Base-by-base conservation (phyloP, 1,140 invertebrate genomes). In the Daktulosphaira vitifoliae region DNA sequence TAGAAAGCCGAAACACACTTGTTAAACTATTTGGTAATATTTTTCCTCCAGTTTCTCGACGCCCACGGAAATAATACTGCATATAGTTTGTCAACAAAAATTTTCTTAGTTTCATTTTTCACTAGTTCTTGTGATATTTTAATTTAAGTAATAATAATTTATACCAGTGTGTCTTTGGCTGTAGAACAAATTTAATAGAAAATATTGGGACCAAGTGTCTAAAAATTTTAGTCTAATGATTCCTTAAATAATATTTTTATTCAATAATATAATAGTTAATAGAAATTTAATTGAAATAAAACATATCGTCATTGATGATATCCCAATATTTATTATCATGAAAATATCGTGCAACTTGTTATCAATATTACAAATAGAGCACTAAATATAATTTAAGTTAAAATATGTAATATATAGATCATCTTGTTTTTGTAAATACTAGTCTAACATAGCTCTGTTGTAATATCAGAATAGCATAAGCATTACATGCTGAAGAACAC, bases 401-500 rank as follows among this genome's bases (percentile, higher is more conserved):
- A 26, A 59, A 44, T 9, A 8, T 59, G 53, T 44, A 59, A 23
- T 25, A 56, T 59, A 59, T 59, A 25, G 42, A 38, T 59, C 53
- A 59, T 59, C 42, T 44, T 59, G n/a, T 59, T 59, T 33, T 44
- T 44, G 53, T 59, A 44, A 11, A 59, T 59, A 56, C 53, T 56
- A 56, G 53, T 56, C 53, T 56, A 44, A 42, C 18, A 25, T 9
- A 42, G n/a, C 39, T 59, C 53, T 59, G 53, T 29, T 44, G 13
- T 33, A 6, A 33, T 33, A 33, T 33, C 29, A 33, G 29, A 33
- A 33, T 33, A 33, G 29, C n/a, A 33, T 33, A 33, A 33, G 29
- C 5, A 33, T 33, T 5, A 33, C 5, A 5, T 33, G 29, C 11
- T 33, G 11, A 33, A 33, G 29, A 33, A n/a, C n/a, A n/a, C n/a